Conservation (phyloP, 2,888 invertebrate species). For the Lithophane semibrunnea region DNA sequence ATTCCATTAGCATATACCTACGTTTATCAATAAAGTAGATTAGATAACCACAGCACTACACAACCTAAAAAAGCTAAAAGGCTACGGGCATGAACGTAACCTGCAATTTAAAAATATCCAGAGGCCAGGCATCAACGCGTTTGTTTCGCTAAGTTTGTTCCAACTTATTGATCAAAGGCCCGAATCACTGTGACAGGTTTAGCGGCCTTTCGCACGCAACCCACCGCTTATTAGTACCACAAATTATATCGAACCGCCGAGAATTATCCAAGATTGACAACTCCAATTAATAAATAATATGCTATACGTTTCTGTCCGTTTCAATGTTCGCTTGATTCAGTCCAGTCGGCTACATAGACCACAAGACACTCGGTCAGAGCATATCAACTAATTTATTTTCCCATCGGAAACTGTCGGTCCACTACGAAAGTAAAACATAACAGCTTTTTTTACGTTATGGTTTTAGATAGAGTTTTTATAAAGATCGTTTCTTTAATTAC, state of each 20-base stretch:
- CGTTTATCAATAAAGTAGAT: constrained; percentile 58
- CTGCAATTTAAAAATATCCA: constrained; percentile 59
- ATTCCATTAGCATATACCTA: constrained; percentile 53
- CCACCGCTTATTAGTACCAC: constrained; percentile 44
- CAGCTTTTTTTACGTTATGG: constrained; percentile 54
- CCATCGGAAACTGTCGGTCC: constrained; percentile 59
- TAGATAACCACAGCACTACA: constrained; percentile 52
- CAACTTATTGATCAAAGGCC: constrained; percentile 57
- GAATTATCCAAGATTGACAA: constrained; percentile 44
- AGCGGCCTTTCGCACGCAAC: constrained; percentile 53
- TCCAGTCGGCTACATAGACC: constrained; percentile 38
- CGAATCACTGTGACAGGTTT: constrained; percentile 61
- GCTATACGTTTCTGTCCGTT: constrained; percentile 28
- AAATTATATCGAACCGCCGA: constrained; percentile 35
- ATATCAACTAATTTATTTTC: constrained; percentile 64
- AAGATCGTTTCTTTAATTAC: constrained; percentile 54
- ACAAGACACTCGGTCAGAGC: constrained; percentile 47
- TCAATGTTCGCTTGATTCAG: constrained; percentile 34
- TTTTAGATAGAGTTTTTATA: constrained; percentile 43
- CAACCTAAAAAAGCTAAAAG: constrained; percentile 53
- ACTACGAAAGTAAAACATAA: constrained; percentile 60
- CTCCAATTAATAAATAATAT: constrained; percentile 33
- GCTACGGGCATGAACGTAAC: constrained; percentile 48
- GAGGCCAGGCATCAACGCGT: constrained; percentile 50
- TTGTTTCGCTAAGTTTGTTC: constrained; percentile 51